Evolutionary conservation across 1,140 invertebrate genomes (phyloP), one percentile per base, ranked within the genome.

Genomic region (Drosophila littoralis): DNA sequence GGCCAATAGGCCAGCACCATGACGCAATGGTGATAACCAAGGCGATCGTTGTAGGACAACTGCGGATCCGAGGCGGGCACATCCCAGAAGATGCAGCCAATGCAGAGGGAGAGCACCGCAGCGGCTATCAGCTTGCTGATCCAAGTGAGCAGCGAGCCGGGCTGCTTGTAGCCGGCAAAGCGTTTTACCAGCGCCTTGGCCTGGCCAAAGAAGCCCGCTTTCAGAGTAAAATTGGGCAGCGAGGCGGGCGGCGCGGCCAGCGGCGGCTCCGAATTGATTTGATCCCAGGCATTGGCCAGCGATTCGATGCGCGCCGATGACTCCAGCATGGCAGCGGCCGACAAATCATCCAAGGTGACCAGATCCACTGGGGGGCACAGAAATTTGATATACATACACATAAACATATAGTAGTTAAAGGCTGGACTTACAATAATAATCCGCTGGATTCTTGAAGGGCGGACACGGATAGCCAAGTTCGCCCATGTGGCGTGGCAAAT

Each of bases 401-500:
- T n/a, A 9, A 6, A 1, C 1, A n/a, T 2, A 7, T 6, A 40
- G 9, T 6, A 40, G 9, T 9, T 2, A 10, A 6, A 1, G 4
- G 0, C 1, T 43, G 12, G 76, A 95, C 96, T 95, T 93, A 98
- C 98, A 94, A 91, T 98, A 99, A 92, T 99, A 99, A 93, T 99
- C 98, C 1, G 97, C 98, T 50, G 98, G 98, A 92, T 99, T 99
- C 93, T 99, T 99, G 90, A 97, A 98, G 0, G 97, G 96, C 10
- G 98, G 98, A 93, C 98, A 99, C 0, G 98, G 97, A 93, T 98
- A 99, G 76, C 98, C 97, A 17, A 98, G 96, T 48, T 97, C 95
- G 1, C 97, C 96, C 93, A 99, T 99, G 93, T 99, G 98, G 73
- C 97, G 95, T 79, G 98, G 94, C 96, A 99, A 96, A 90, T 98